Conservation (phyloP, 2,113 vertebrate species). For the Etheostoma cragini region DNA sequence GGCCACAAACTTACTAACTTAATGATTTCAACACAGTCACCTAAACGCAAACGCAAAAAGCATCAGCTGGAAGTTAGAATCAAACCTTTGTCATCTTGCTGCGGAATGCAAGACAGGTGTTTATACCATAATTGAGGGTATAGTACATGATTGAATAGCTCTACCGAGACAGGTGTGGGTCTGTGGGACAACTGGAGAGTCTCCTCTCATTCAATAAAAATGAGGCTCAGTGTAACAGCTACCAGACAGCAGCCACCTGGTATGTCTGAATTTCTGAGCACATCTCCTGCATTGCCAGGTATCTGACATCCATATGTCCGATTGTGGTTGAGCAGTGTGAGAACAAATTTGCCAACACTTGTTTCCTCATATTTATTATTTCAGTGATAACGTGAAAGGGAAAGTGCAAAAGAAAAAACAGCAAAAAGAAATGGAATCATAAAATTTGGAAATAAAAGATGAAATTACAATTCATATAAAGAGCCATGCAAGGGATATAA, state of each 20-base stretch:
- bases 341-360: slow-evolving; percentile 12
- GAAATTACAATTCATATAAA: neutral
- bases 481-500: neutral
- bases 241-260: slow-evolving; percentile 53
- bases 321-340: neutral
- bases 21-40: neutral
- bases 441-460: neutral
- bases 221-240: slow-evolving; percentile 32
- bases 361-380: slow-evolving; percentile 9
- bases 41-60: slow-evolving; percentile 19
- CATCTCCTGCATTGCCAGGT: slow-evolving; percentile 40
- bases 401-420: neutral
- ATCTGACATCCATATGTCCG: slow-evolving; percentile 38
- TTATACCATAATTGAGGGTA: slow-evolving; percentile 6
- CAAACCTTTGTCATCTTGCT: slow-evolving; percentile 11
- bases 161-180: slow-evolving; percentile 26
- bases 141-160: slow-evolving; percentile 20
- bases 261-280: slow-evolving; percentile 41
- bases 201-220: slow-evolving; percentile 39
- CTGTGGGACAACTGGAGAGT: slow-evolving; percentile 36
- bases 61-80: neutral
- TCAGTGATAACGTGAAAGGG: neutral
- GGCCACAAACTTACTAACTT: neutral
- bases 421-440: neutral
- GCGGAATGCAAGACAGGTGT: slow-evolving; percentile 1